Conservation (phyloP, 2,888 invertebrate genomes). For the Pandemis cinnamomeana region DNA sequence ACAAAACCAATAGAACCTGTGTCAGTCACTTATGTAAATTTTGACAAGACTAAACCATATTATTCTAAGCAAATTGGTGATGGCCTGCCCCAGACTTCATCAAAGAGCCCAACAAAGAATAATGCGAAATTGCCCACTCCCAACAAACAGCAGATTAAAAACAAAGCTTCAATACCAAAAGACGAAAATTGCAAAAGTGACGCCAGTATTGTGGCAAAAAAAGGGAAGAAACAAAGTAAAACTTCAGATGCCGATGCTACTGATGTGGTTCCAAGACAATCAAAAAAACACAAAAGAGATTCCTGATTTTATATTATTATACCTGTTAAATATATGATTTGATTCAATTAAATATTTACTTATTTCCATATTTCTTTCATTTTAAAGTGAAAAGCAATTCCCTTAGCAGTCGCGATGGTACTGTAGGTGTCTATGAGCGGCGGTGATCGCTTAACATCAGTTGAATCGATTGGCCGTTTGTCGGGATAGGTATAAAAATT, state of each 20-base stretch:
- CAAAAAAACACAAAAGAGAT: conserved; percentile 69
- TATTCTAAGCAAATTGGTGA: conserved; percentile 61
- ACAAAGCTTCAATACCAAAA: conserved; percentile 48
- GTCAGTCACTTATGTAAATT: conserved; percentile 71
- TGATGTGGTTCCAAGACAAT: conserved; percentile 54
- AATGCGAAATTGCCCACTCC: conserved; percentile 43
- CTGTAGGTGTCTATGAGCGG: too few relatives aligned
- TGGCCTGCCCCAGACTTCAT: conserved; percentile 52
- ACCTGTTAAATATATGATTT: conserved; percentile 12
- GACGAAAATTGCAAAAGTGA: conserved; percentile 54
- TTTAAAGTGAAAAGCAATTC: too few relatives aligned
- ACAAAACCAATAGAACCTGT: conserved; percentile 54
- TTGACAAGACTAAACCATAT: conserved; percentile 75
- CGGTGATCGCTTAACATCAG: too few relatives aligned
- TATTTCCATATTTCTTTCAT: not conserved
- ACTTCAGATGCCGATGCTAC: conserved; percentile 54
- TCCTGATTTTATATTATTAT: conserved; percentile 41
- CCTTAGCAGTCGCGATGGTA: too few relatives aligned
- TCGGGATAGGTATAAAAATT: too few relatives aligned
- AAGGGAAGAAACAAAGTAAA: conserved; percentile 61
- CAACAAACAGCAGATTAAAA: conserved; percentile 50
- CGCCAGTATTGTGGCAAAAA: conserved; percentile 47
- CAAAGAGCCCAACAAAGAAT: conserved; percentile 46
- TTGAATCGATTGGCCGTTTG: too few relatives aligned
- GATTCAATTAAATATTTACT: conserved; percentile 10